These are phyloP conservation scores for Drosophila pallidifrons DNA, from an alignment of 1,140 invertebrate species.

Conservation along the genomic window DNA sequence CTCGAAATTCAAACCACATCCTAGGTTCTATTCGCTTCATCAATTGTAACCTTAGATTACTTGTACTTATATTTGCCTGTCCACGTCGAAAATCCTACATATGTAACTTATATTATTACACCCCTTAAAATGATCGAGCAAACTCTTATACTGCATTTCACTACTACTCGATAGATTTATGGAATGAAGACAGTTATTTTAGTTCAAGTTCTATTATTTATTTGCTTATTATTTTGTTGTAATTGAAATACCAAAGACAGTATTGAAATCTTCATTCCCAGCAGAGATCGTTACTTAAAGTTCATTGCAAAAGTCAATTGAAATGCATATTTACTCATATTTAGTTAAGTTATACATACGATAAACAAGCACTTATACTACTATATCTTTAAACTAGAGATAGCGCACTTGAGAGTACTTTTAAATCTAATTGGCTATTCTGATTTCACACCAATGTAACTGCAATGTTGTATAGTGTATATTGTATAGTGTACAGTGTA, in stretches of 20 bases:
- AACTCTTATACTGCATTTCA: conserved; percentile 1
- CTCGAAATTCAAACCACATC: neutral
- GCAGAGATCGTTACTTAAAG: neutral
- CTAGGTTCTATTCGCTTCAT: neutral
- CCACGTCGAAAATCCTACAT: conserved; percentile 27
- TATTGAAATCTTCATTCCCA: neutral
- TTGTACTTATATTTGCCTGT: conserved; percentile 40
- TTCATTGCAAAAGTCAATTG: neutral
- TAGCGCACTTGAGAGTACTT: conserved; percentile 25
- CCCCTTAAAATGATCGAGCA: neutral
- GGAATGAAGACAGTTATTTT: conserved; percentile 5
- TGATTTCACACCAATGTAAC: conserved; percentile 12
- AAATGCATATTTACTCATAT: conserved; percentile 2
- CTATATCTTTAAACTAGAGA: conserved; percentile 14
- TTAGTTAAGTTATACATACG: conserved; percentile 23
- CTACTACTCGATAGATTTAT: neutral
- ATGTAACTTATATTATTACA: conserved; percentile 13
- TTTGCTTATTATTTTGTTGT: neutral
- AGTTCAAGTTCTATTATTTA: neutral
- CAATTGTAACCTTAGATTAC: conserved; percentile 17
- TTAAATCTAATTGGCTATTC: neutral
- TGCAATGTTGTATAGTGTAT: conserved; percentile 29
- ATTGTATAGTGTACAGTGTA: conserved; percentile 3
- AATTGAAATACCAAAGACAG: neutral
- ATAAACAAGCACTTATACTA: conserved; percentile 16